Evolutionary conservation across 2,113 vertebrate species (phyloP), one percentile per base, ranked within the genome.

Genomic region (Rhadina sibilatrix): DNA sequence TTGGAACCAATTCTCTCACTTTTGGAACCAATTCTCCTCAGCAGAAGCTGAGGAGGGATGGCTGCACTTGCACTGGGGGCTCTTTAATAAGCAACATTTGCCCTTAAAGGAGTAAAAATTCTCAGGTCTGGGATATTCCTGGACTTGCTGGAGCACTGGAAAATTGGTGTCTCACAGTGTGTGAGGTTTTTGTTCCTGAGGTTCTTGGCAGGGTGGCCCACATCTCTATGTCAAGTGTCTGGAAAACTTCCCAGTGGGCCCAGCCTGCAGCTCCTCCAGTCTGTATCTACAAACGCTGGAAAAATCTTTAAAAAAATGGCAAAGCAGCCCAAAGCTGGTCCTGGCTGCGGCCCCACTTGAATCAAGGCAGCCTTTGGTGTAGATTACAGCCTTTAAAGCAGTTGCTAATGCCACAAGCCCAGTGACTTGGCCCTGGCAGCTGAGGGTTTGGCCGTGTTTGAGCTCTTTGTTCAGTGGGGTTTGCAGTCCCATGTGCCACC

Each of bases 361-460:
- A 89, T 83, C 75, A 68, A n/a, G 25, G 21, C 71, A 65, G 71
- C 60, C 89, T 94, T 70, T 94, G 88, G 93, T 93, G 90, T 92
- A 66, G 60, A 86, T 93, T 96, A 90, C 93, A 94, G 83, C 72
- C 75, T 92, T 49, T 74, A 88, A 86, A 92, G 70, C 79, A 66
- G 59, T 23, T 89, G 72, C 72, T 80, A 90, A 74, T 60, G 88
- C 68, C 95, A 91, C 93, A 69, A 77, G 87, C 71, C 71, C 80
- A 35, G 63, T 1, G 25, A 24, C 63, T 92, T 90, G 82, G 92
- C 83, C 54, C 5, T 0, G 68, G 76, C 94, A 89, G 75, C 52
- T 0, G 9, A 63, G 91, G 49, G 40, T 90, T 59, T 83, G 85
- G 82, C 87, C 59, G 82, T 47, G 87, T 74, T 63, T 23, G 63